Conservation (phyloP, 2,888 invertebrate species). For the Ectemnius cavifrons region DNA sequence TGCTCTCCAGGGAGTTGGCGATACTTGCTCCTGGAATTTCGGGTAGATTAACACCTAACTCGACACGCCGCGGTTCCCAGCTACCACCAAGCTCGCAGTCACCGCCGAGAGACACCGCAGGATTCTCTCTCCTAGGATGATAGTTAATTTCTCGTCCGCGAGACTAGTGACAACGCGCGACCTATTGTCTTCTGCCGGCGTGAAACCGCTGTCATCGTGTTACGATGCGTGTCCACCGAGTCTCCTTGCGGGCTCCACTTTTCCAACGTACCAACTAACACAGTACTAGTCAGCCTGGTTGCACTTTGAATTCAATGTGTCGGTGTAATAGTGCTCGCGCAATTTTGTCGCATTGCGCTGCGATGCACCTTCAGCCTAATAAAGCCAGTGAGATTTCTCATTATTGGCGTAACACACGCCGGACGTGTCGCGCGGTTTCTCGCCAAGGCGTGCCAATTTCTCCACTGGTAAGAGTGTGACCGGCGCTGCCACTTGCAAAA, state of each 20-base stretch:
- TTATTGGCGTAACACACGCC: constrained; percentile 2
- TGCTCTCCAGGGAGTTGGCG: neutral
- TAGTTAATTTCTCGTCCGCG: neutral
- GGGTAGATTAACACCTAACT: constrained; percentile 13
- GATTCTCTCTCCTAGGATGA: neutral
- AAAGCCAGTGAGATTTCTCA: neutral
- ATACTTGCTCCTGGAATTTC: constrained; percentile 4
- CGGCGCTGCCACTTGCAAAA: constrained; percentile 9
- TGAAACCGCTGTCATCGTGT: neutral
- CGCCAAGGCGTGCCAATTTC: constrained; percentile 2
- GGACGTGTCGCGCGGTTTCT: neutral
- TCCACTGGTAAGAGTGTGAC: constrained; percentile 5
- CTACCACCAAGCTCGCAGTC: constrained; percentile 2
- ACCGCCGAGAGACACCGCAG: constrained; percentile 6
- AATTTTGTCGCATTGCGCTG: no score
- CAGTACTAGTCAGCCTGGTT: no score
- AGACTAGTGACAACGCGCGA: neutral
- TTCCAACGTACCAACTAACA: no score
- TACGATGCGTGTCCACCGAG: neutral
- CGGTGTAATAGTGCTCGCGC: no score
- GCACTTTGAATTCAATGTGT: no score
- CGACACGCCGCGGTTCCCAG: neutral
- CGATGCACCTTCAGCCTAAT: neutral
- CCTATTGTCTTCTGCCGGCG: neutral
- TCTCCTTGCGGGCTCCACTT: neutral